Conservation (phyloP, 1,140 invertebrate species). For the Lanistes nyassanus region DNA sequence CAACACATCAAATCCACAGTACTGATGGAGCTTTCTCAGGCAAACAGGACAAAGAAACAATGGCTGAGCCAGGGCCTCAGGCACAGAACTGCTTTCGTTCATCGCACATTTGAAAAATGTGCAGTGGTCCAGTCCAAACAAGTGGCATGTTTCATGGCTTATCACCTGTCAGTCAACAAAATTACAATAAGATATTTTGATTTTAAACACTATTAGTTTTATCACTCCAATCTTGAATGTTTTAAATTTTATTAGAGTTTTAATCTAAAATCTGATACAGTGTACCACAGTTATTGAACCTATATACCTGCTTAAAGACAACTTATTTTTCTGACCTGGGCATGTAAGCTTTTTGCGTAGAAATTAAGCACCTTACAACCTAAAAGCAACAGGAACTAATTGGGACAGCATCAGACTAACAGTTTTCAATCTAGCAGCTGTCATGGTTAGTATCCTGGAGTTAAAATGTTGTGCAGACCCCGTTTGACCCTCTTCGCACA, state of each 20-base stretch:
- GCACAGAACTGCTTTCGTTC: conserved; percentile 56
- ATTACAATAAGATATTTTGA: not conserved
- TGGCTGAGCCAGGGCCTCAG: conserved; percentile 50
- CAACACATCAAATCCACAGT: conserved; percentile 46
- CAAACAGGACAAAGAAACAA: conserved; percentile 59
- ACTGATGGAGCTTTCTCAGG: conserved; percentile 53
- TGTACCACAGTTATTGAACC: too few relatives aligned
- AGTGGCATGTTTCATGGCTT: conserved; percentile 55
- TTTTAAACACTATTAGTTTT: not conserved
- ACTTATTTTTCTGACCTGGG: too few relatives aligned
- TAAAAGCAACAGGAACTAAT: too few relatives aligned
- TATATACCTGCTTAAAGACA: too few relatives aligned
- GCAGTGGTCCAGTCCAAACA: conserved; percentile 57
- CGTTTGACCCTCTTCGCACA: too few relatives aligned
- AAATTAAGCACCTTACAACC: too few relatives aligned
- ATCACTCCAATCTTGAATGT: not conserved
- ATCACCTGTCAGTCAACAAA: conserved; percentile 40
- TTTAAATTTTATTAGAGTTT: not conserved
- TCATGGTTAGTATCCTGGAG: too few relatives aligned
- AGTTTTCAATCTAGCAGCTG: too few relatives aligned
- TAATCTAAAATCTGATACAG: not conserved
- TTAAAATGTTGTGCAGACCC: too few relatives aligned
- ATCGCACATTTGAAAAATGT: conserved; percentile 54
- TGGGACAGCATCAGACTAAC: too few relatives aligned
- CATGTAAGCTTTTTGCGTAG: too few relatives aligned